phyloP scores from a whole-genome alignment of 2,888 invertebrate genomes.

The Stenodera caucasica region DNA sequence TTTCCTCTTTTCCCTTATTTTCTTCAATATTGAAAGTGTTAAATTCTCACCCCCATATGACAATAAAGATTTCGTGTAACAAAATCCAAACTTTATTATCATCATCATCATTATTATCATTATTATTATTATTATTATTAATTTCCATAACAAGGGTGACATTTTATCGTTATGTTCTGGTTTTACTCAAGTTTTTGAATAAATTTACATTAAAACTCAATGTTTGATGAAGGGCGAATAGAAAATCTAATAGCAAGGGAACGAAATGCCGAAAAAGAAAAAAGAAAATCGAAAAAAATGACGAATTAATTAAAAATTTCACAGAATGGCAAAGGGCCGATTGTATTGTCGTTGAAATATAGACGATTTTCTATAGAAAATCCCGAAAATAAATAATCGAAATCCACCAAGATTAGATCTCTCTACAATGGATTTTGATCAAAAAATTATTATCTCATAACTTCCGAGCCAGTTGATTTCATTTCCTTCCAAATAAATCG shows the following conservation, averaged over 20 bases:
- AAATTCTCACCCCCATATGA: neutral
- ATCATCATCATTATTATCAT: too few relatives aligned
- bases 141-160: conserved; percentile 8
- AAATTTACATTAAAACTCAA: conserved; percentile 4
- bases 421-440: too few relatives aligned
- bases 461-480: too few relatives aligned
- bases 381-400: too few relatives aligned
- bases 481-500: too few relatives aligned
- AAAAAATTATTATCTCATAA: too few relatives aligned
- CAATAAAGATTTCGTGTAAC: neutral
- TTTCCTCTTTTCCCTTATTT: neutral
- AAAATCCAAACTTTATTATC: neutral
- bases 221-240: neutral
- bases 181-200: conserved; percentile 1
- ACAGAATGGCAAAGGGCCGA: too few relatives aligned
- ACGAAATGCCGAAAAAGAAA: neutral
- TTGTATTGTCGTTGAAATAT: too few relatives aligned
- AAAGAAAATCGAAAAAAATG: neutral
- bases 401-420: too few relatives aligned
- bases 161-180: neutral
- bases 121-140: neutral
- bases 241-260: neutral
- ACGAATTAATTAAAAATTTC: neutral
- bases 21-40: neutral
- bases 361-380: too few relatives aligned